Base-by-base conservation (phyloP, 2,113 vertebrate species). In the Lepidothrix coronata region DNA sequence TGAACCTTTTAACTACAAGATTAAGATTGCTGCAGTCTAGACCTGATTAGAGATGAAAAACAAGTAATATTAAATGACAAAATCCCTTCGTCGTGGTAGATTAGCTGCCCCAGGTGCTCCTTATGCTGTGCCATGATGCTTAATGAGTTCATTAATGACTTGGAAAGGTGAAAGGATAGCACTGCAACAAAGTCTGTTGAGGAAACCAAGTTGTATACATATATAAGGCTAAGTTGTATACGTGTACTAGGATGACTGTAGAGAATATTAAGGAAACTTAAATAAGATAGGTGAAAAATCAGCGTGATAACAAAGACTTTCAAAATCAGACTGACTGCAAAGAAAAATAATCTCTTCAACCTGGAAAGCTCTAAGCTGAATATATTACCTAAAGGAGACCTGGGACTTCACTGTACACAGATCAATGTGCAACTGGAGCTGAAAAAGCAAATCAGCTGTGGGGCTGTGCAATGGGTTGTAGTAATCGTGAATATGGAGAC, bases 121-220 rank as follows among this genome's bases (percentile, higher is more conserved):
- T 75, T 89, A 85, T 87, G 61, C 68, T 75, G 49, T 91, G 28
- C 54, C 70, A 92, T 78, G 52, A 71, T 81, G 54, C 88, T 79
- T 93, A 94, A 86, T 84, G 82, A 93, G 85, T 95, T 86, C 44
- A 51, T 86, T 95, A 95, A 90, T 88, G 43, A 80, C 43, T 90
- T 86, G 55, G 43, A 96, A 93, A 91, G 41, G 82, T 72, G 58
- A 88, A 94, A 92, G n/a, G 22, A 85, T 61, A 62, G 62, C 61
- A 85, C 23, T 51, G 49, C 39, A 90, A 85, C 37, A 48, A 91
- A 73, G n/a, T 67, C 54, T 41, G 10, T 71, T 12, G 14, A 81
- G 39, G 25, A 35, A 8, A 43, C 46, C 33, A n/a, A 79, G 51
- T 33, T 90, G 23, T 62, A 49, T 27, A 73, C 8, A 3, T 58